phyloP scores from a whole-genome alignment of 2,113 vertebrate genomes.

The Corythornis madagascariensis region DNA sequence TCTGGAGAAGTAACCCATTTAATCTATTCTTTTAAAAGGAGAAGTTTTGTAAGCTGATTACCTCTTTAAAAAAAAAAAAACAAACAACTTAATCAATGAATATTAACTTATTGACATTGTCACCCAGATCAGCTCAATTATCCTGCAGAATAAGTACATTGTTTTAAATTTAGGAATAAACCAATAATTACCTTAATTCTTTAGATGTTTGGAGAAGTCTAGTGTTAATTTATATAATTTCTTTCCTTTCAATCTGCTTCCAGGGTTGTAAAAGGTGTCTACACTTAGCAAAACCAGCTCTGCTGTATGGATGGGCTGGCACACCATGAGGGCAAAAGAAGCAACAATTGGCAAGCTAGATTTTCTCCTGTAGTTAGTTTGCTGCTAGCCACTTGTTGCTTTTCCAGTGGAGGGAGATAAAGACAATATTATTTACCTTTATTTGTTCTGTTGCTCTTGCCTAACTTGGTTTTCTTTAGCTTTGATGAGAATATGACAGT shows the following conservation, averaged over 20 bases:
- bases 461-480: not conserved
- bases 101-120: not conserved
- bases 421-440: not conserved
- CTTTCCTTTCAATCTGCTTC: not conserved
- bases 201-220: not conserved
- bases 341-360: not conserved
- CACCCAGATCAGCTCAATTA: not conserved
- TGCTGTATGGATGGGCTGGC: not conserved
- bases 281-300: not conserved
- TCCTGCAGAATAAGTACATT: not conserved
- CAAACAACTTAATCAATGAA: not conserved
- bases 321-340: not conserved
- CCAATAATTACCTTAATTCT: not conserved
- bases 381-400: not conserved
- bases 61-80: not conserved
- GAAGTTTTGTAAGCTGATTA: not conserved
- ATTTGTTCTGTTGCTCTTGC: not conserved
- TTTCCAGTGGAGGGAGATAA: not conserved
- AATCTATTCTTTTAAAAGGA: not conserved
- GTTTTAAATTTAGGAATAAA: not conserved
- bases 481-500: not conserved
- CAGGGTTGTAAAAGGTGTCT: not conserved
- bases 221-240: not conserved
- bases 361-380: not conserved
- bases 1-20: not conserved